phyloP scores from a whole-genome alignment of 2,797 vertebrate species.

The Acanthornis magna region DNA sequence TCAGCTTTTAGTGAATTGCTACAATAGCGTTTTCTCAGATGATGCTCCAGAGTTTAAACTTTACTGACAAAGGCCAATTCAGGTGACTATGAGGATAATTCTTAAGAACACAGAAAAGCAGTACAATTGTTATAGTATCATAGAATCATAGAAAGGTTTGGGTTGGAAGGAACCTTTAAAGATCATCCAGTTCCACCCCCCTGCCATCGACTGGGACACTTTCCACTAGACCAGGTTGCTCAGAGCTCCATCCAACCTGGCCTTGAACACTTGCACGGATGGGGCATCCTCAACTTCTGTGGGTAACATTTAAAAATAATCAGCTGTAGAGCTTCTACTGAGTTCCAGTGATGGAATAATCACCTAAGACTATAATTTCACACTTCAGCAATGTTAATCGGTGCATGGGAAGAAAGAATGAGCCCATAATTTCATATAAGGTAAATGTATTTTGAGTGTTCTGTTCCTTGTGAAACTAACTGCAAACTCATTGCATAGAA shows the following conservation, averaged over 20 bases:
- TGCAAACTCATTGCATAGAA: not conserved
- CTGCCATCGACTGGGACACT: not conserved
- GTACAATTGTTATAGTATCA: not conserved
- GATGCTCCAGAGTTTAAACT: not conserved
- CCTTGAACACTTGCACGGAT: not conserved
- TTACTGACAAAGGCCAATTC: not conserved
- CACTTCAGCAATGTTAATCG: not conserved
- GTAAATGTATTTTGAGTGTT: not conserved
- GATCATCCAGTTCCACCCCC: rapidly evolving
- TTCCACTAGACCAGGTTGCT: not conserved
- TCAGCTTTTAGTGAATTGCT: not conserved
- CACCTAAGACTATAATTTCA: not conserved
- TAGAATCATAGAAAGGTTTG: not conserved
- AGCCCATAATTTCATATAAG: not conserved
- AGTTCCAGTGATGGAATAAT: not conserved
- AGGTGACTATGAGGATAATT: not conserved
- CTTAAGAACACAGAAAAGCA: not conserved
- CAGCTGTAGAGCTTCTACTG: not conserved
- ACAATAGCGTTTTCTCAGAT: not conserved
- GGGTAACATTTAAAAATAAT: not conserved
- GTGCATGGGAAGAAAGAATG: not conserved
- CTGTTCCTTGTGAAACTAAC: not conserved
- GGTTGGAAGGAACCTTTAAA: not conserved
- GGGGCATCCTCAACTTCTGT: not conserved
- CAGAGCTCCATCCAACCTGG: not conserved